A percentile compares a stretch with the other conserved stretches of the same genome.
These are phyloP conservation scores for Sesamia nonagrioides DNA, from an alignment of 1,140 invertebrate genomes.

Conservation along the genomic window DNA sequence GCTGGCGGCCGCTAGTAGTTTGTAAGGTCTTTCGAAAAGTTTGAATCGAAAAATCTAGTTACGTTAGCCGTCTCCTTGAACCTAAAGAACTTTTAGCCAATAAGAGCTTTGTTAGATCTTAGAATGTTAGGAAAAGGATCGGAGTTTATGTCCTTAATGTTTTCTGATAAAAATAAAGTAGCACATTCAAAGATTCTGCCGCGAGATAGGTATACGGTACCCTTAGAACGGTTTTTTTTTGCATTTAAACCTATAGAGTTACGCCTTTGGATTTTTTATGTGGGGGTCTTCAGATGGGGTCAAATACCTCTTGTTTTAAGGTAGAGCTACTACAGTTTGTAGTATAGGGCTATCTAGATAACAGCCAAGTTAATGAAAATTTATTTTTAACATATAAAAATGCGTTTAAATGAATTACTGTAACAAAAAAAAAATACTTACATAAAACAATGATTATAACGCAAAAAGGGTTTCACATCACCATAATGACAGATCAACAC, in stretches of 20 bases:
- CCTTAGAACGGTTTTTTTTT: slow-evolving; percentile 14
- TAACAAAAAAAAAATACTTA: too few species aligned
- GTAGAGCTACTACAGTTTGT: too few species aligned
- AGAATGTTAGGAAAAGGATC: background rate
- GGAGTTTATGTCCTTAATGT: slow-evolving; percentile 33
- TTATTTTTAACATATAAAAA: too few species aligned
- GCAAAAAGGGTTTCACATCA: too few species aligned
- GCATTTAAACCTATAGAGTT: background rate
- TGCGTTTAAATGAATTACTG: too few species aligned
- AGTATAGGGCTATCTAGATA: too few species aligned
- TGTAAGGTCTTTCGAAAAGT: too few species aligned
- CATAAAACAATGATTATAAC: too few species aligned
- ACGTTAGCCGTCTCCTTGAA: background rate
- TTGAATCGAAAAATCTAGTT: background rate
- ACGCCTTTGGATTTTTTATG: background rate
- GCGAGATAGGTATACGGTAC: slow-evolving; percentile 11
- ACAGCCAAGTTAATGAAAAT: too few species aligned
- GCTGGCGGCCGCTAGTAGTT: too few species aligned
- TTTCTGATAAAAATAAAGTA: slow-evolving; percentile 40
- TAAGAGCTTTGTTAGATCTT: slow-evolving; percentile 20
- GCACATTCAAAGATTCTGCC: slow-evolving; percentile 30
- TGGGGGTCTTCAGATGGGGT: background rate
- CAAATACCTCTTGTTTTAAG: background rate
- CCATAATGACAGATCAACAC: too few species aligned
- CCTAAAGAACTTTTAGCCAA: slow-evolving; percentile 1